Evolutionary conservation across 2,888 invertebrate species (phyloP), one percentile per base, ranked within the genome.

Genomic region (Mycalesis mineus): DNA sequence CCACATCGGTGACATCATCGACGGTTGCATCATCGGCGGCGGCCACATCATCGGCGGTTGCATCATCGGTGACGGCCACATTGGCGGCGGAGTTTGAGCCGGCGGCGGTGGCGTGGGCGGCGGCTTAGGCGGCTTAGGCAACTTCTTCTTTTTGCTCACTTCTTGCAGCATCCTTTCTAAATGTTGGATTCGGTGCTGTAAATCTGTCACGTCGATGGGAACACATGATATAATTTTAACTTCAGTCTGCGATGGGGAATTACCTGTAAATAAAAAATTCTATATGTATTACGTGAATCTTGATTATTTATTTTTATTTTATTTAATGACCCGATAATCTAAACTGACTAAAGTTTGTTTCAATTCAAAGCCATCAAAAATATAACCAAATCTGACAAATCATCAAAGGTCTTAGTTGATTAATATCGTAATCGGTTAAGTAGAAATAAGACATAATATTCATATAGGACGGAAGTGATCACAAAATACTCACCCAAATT

Each of bases 161-260:
- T 71, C 74, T 29, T 74, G 74, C 9, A 87, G 63, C 63, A 87
- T 73, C 58, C 71, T 78, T 64, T 88, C 86, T 28, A 88, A 71
- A 28, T 61, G 55, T 1, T 74, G 61, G 2, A 89, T 86, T 60
- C 80, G 84, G 61, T 85, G 77, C 63, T 88, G 88, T 39, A 88
- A 72, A 58, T 88, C 88, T 8, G 86, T 81, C 3, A 88, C 88
- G 62, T 89, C 88, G 62, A 88, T 84, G 5, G 88, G 88, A 68
- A 89, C 87, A 64, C 88, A 89, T 14, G 88, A 89, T 69, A 88
- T 84, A 54, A 89, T 83, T 74, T 88, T 88, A 1, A 89, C 88
- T 70, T 88, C 88, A 0, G 88, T 88, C 62, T 84, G 84, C 1
- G 88, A 88, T 22, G 83, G 80, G 8, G 82, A 74, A 58, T 89